phyloP scores from a whole-genome alignment of 92 coral and sea anemone genomes.

The Porites lobata region DNA sequence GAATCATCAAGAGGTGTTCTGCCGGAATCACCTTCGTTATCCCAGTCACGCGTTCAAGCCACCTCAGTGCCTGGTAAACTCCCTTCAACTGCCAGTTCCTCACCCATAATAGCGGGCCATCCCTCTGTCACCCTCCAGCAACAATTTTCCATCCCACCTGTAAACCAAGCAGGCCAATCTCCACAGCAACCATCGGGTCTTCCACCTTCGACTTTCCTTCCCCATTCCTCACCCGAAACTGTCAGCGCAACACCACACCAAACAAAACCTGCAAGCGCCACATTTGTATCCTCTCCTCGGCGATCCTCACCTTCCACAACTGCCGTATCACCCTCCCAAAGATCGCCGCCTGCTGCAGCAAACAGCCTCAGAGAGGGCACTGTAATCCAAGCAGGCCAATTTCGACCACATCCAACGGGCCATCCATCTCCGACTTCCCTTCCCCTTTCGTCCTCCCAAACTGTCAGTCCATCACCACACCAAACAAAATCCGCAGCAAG shows the following conservation, averaged over 20 bases:
- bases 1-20: neutral
- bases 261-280: neutral
- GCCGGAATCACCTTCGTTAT: neutral
- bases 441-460: neutral
- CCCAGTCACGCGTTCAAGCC: neutral
- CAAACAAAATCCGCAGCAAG: neutral
- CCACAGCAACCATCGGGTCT: neutral
- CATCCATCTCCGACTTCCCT: neutral
- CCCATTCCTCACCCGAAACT: neutral
- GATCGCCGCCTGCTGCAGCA: neutral
- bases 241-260: neutral
- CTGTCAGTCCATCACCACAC: neutral
- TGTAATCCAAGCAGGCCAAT: conserved; percentile 2
- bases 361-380: neutral
- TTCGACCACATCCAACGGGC: neutral
- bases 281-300: neutral
- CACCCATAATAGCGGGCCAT: neutral
- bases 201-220: conserved; percentile 3
- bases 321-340: neutral
- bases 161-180: too few species aligned
- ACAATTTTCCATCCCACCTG: too few species aligned
- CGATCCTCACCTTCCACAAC: conserved; percentile 6
- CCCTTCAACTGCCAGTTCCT: neutral
- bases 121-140: neutral
- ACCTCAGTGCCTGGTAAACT: neutral